A percentile compares a stretch with the other conserved stretches of the same genome.
Conservation (phyloP, 2,888 invertebrate species). For the Cerceris rybyensis region DNA sequence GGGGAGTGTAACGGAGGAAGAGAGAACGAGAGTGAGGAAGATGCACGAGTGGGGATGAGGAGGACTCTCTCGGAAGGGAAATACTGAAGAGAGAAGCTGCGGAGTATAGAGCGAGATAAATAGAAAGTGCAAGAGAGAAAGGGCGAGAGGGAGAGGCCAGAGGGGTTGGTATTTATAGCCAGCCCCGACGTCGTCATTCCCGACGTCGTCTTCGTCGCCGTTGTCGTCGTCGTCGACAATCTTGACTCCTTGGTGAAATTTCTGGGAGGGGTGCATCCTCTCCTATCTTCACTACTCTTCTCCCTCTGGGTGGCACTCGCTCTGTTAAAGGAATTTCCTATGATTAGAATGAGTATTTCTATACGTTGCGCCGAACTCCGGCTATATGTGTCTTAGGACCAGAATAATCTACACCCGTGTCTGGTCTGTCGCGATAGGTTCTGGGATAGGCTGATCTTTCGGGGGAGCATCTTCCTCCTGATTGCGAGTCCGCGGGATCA, state of each 20-base stretch:
- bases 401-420: slow-evolving; percentile 66
- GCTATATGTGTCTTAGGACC: slow-evolving; percentile 65
- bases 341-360: slow-evolving; percentile 81
- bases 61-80: slow-evolving; percentile 47
- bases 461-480: not conserved
- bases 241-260: slow-evolving; percentile 70
- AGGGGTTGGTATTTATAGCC: slow-evolving; percentile 72
- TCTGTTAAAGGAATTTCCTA: slow-evolving; percentile 79
- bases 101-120: too few species aligned
- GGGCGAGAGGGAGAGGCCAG: slow-evolving; percentile 35
- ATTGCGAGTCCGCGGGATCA: not conserved
- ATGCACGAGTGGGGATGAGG: slow-evolving; percentile 41
- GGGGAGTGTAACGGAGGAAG: not conserved
- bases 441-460: slow-evolving; percentile 6
- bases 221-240: slow-evolving; percentile 62
- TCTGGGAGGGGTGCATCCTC: slow-evolving; percentile 61
- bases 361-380: slow-evolving; percentile 70
- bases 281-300: slow-evolving; percentile 37
- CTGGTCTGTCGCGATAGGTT: slow-evolving; percentile 42
- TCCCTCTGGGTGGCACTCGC: slow-evolving; percentile 43
- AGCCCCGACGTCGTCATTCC: slow-evolving; percentile 56
- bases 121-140: slow-evolving; percentile 29
- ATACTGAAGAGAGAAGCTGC: slow-evolving; percentile 29
- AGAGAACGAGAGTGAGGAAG: slow-evolving; percentile 21
- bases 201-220: slow-evolving; percentile 38